Base-by-base conservation (phyloP, 1,140 invertebrate species). In the Pseudomyrmex concolor region DNA sequence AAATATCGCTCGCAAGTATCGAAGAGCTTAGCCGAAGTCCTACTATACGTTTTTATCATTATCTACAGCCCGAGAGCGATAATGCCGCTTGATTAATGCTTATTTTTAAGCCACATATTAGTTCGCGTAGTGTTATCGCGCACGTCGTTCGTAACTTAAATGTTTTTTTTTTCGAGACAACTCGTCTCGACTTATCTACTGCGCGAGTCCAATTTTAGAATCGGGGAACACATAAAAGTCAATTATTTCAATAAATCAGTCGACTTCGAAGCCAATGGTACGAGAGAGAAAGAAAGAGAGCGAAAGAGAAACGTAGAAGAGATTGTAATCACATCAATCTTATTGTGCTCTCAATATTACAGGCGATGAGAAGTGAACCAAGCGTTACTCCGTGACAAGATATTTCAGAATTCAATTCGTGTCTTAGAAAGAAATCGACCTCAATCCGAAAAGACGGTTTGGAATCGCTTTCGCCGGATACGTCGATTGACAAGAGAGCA, bases 381-480 rank as follows among this genome's bases (percentile, higher is more conserved):
- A 19, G 17, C 3, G 57, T 34, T 34, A 34, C 34, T 34, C 34
- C 34, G 5, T 7, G 34, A 34, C 19, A 25, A 59, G 10, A 12
- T 13, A 17, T 15, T 74, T 74, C 43, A 55, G 59, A n/a, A 74
- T 13, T 7, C 45, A 12, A 51, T 34, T 72, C 8, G 15, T 22
- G 3, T 25, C 43, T 63, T 50, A 48, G 43, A 74, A 17, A 68
- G 34, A 45, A 22, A 19, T 13, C 12, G 34, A 50, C 54, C 43
- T 71, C 66, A n/a, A 71, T 80, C 15, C 3, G 60, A 17, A 10
- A 70, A 59, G 68, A 5, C 54, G 22, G 54, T 19, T 25, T 80
- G 34, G 2, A 12, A 80, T 80, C 76, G 34, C 64, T 80, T 60
- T 80, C 76, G 54, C 76, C 66, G 66, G 66, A 71, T 48, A 71